Conservation (phyloP, 2,888 invertebrate species). For the Cryptocephalus primarius region DNA sequence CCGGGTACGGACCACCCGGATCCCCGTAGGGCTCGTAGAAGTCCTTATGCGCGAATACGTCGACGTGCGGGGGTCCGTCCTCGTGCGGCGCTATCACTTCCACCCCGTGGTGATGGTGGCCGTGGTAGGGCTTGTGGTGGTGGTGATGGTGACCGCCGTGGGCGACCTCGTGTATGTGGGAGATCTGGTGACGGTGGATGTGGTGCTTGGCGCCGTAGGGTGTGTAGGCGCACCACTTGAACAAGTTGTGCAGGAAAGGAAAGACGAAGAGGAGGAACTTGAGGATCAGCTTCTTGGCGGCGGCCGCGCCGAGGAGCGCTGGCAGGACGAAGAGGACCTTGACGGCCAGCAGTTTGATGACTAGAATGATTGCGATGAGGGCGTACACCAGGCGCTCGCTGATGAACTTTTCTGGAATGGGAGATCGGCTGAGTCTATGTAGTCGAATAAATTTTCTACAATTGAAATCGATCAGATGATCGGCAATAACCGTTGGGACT, state of each 20-base stretch:
- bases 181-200: conserved; percentile 38
- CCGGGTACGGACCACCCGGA: conserved; percentile 3
- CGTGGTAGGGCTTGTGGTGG: conserved; percentile 13
- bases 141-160: conserved; percentile 15
- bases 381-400: conserved; percentile 61
- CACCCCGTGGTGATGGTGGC: conserved; percentile 10
- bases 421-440: not conserved
- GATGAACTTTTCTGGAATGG: conserved; percentile 63
- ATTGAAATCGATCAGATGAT: too few relatives aligned
- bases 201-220: conserved; percentile 66
- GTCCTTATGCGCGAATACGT: too few relatives aligned
- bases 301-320: conserved; percentile 64
- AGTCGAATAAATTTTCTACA: too few relatives aligned
- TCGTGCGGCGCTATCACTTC: conserved; percentile 18
- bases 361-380: conserved; percentile 62
- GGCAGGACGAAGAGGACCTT: conserved; percentile 73
- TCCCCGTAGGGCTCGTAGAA: not conserved
- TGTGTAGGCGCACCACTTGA: conserved; percentile 76
- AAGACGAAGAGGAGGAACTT: conserved; percentile 72
- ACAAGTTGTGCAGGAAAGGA: conserved; percentile 71
- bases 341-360: conserved; percentile 68
- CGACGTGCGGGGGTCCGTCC: conserved; percentile 7
- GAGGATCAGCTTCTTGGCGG: conserved; percentile 74
- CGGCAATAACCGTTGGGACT: too few relatives aligned
- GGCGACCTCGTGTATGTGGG: conserved; percentile 17